These are phyloP conservation scores for Phalacrocorax carbo DNA, from an alignment of 2,113 vertebrate genomes.

Conservation along the genomic window DNA sequence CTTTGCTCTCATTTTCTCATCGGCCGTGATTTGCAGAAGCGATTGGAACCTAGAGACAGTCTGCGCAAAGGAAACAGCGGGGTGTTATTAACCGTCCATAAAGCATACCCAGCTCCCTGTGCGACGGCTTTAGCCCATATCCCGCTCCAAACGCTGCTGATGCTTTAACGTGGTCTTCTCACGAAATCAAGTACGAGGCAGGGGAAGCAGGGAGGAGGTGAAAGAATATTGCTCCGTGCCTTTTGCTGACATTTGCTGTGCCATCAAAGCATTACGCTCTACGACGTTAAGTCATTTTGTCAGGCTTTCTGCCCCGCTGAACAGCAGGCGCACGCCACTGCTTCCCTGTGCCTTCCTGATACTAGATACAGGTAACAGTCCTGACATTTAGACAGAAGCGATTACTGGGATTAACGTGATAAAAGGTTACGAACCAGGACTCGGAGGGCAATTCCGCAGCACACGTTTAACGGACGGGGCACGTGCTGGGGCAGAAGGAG, in stretches of 20 bases:
- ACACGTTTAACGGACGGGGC: background rate
- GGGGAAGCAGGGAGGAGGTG: background rate
- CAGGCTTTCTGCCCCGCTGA: background rate
- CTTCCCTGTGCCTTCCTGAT: background rate
- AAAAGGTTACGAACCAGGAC: background rate
- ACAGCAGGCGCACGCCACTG: background rate
- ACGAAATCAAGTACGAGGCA: background rate
- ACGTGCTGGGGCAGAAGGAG: rapidly evolving
- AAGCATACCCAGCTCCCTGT: background rate
- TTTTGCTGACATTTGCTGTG: background rate
- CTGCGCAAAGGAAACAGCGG: background rate
- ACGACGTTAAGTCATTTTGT: background rate
- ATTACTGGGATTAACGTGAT: background rate
- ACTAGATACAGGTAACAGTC: background rate
- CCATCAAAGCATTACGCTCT: background rate
- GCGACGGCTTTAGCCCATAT: rapidly evolving
- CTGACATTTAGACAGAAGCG: background rate
- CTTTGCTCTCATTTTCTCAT: background rate
- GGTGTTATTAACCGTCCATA: background rate
- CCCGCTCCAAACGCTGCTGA: rapidly evolving
- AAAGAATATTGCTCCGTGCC: background rate
- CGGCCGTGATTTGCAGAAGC: background rate
- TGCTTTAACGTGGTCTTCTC: background rate
- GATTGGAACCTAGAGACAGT: background rate
- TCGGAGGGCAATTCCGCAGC: background rate